Conservation (phyloP, 23 tunicate genomes). For the Diplosoma virens region DNA sequence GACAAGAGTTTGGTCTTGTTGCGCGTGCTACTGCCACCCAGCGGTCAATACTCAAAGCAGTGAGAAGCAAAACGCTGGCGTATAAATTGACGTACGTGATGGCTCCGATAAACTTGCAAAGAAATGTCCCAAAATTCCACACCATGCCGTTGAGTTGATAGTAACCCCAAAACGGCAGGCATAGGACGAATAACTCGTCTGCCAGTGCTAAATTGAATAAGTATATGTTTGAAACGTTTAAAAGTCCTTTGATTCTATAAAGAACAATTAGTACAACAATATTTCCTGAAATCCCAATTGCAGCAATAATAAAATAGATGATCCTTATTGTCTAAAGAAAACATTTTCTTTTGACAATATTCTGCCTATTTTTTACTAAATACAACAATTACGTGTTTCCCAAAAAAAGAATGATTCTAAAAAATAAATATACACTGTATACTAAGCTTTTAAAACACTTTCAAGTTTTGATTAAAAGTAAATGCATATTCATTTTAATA, state of each 20-base stretch:
- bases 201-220: constrained; percentile 75
- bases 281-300: constrained; percentile 64
- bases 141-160: constrained; percentile 36
- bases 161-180: constrained; percentile 68
- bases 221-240: constrained; percentile 62
- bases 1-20: constrained; percentile 28
- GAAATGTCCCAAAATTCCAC: constrained; percentile 60
- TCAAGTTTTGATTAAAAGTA: no score
- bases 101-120: constrained; percentile 55
- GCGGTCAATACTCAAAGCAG: constrained; percentile 81
- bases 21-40: constrained; percentile 80
- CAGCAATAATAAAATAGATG: constrained; percentile 25
- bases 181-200: constrained; percentile 48
- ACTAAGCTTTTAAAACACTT: no score
- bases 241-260: constrained; percentile 29
- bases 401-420: no score
- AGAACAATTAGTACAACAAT: constrained; percentile 54
- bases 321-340: no score
- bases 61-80: constrained; percentile 72
- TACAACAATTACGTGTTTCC: no score
- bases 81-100: constrained; percentile 60
- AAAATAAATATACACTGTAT: no score
- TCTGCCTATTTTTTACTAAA: no score
- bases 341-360: no score
- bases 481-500: no score